Base-by-base conservation (phyloP, 2,888 invertebrate species). In the Paralinhomoeus sp. region DNA sequence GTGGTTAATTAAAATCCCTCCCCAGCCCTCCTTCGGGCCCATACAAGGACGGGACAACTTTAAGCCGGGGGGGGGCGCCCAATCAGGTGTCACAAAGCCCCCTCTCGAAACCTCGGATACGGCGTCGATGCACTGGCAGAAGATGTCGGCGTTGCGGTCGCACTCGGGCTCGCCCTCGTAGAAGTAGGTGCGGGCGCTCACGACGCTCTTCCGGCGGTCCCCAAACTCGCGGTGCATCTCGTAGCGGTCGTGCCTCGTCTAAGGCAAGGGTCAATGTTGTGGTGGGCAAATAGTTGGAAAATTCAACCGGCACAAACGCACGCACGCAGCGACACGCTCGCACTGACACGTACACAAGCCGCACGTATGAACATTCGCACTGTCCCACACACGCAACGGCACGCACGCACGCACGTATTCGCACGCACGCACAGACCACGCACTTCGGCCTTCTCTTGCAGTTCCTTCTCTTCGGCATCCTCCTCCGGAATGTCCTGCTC, bases 151-250 rank as follows among this genome's bases (percentile, higher is more conserved):
- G 65, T 97, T 93, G 60, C 81, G 76, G 71, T 97, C 97, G 67
- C 97, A 99, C 49, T 84, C 78, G 1, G 84, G 85, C 69, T 99
- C 93, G 64, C 89, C 89, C 49, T 87, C 73, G 70, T 97, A 97
- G 73, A 93, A 93, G 69, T 91, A 97, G 1, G 93, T 97, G 53
- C 54, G 74, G 35, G 93, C 93, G 54, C 83, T 80, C 57, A 78
- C 77, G 43, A 91, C 87, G 67, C 83, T 81, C 68, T 83, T 80
- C 53, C 91, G 75, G 21, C 93, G 74, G 69, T 97, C 93, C 9
- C 63, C 89, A 68, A 97, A 87, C 47, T 78, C 74, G 67, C 81
- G 79, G 57, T 84, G 81, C 47, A 82, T 81, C 58, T 81, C 50
- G 51, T 57, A 59, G 36, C 53, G 50, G 40, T 55, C 48, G n/a